Conservation (phyloP, 2,888 invertebrate genomes). For the Luperina testacea region DNA sequence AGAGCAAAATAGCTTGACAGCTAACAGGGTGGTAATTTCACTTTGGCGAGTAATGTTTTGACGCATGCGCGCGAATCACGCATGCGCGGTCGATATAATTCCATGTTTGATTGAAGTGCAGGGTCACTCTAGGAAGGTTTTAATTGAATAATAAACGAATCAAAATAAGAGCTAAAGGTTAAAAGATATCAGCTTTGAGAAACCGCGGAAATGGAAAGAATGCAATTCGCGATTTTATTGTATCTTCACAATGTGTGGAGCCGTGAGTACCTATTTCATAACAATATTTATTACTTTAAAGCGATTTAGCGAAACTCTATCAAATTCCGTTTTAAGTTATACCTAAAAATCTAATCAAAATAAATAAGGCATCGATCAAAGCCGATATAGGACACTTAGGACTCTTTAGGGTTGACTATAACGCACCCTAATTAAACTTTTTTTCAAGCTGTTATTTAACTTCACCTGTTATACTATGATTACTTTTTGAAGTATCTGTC, state of each 20-base stretch:
- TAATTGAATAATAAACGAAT: not conserved
- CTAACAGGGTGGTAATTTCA: conserved; percentile 29
- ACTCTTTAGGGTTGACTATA: not conserved
- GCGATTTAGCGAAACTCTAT: not conserved
- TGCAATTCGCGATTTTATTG: conserved; percentile 37
- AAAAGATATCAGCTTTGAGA: not conserved
- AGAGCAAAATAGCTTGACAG: conserved; percentile 38
- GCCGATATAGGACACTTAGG: not conserved
- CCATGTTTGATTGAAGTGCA: conserved; percentile 18
- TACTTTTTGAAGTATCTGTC: not conserved
- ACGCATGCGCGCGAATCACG: conserved; percentile 63
- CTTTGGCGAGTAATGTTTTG: conserved; percentile 31
- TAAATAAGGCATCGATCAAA: not conserved
- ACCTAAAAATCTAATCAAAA: not conserved
- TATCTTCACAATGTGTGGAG: conserved; percentile 31
- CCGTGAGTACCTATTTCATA: conserved; percentile 9
- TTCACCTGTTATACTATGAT: not conserved
- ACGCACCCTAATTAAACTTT: not conserved
- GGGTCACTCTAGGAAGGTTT: not conserved
- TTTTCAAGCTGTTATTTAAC: not conserved
- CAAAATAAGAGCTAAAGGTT: not conserved
- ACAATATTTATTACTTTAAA: not conserved
- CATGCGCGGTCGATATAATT: conserved; percentile 60
- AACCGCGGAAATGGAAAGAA: conserved; percentile 6
- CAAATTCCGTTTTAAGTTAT: not conserved